Base-by-base conservation (phyloP, 2,888 invertebrate genomes). In the Apocheima hispidaria region DNA sequence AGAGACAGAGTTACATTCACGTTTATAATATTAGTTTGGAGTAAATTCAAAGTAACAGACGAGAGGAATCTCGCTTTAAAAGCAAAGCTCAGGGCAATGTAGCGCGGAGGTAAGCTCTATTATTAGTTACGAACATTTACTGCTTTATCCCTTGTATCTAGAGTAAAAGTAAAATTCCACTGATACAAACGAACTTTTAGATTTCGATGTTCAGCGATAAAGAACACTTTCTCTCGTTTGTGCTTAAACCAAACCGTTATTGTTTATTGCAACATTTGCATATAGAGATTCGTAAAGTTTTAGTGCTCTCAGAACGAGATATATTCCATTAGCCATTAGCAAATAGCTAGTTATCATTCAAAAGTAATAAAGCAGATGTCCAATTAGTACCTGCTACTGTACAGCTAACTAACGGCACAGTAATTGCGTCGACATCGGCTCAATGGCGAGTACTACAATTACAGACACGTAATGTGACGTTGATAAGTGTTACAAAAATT, bases 71-170 rank as follows among this genome's bases (percentile, higher is more conserved):
- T 18, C 52, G 50, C 38, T 18, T 38, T 53, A 65, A 65, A 66
- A 70, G 74, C 73, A 65, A 66, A 70, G 74, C 74, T 75, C 66
- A 73, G 62, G 71, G 78, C 80, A 77, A 23, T 6, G 5, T 26
- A 14, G 67, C 60, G 74, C 76, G 75, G 77, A 68, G 69, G 69
- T 74, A 77, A 75, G 78, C 78, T 80, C 75, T 73, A 79, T 81
- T 79, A 82, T 79, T 80, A 82, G 46, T 2, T 12, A 28, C 78
- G 78, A 81, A 79, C 80, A 77, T 81, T 83, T 83, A 84, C 85
- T 83, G 80, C 83, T 86, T 83, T 84, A 87, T 88, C 86, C 84
- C 77, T n/a, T n/a, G n/a, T n/a, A 71, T 58, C 50, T 71, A 78
- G 78, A 75, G 79, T 60, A 83, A 83, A 79, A 79, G 77, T 73